Conservation (phyloP, 2,888 invertebrate species). For the Eristalis pertinax region DNA sequence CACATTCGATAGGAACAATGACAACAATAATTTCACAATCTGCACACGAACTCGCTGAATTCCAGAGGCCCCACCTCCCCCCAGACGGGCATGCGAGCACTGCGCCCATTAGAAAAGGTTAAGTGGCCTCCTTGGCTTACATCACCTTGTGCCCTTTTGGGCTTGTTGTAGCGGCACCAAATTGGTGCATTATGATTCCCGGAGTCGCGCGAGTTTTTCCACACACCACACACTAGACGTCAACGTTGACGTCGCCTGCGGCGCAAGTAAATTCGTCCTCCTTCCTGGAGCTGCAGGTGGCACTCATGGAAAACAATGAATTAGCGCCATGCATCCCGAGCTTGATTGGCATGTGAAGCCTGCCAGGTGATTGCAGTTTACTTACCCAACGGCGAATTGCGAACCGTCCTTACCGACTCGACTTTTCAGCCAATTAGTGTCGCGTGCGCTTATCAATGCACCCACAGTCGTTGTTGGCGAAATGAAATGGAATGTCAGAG, state of each 20-base stretch:
- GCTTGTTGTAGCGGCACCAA: conserved; percentile 10
- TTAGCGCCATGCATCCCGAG: conserved; percentile 66
- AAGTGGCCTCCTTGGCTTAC: conserved; percentile 65
- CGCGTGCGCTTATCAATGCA: conserved; percentile 71
- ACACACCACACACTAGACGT: conserved; percentile 14
- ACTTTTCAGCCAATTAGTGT: conserved; percentile 67
- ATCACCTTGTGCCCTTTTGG: conserved; percentile 49
- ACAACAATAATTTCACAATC: conserved; percentile 65
- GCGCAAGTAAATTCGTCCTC: conserved; percentile 22
- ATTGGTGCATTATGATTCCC: conserved; percentile 63
- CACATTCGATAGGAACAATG: conserved; percentile 49
- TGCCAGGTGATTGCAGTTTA: conserved; percentile 61
- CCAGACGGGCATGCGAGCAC: neutral
- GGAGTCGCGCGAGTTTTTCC: conserved; percentile 33
- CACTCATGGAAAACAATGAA: conserved; percentile 60
- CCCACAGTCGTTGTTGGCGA: conserved; percentile 33
- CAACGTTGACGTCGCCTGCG: conserved; percentile 39
- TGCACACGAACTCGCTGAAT: conserved; percentile 49
- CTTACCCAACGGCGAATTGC: conserved; percentile 7
- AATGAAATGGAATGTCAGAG: conserved; percentile 54
- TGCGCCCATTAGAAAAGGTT: conserved; percentile 60
- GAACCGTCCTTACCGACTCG: conserved; percentile 27
- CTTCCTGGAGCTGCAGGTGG: conserved; percentile 44
- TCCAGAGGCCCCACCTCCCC: neutral
- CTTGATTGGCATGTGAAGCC: conserved; percentile 71